phyloP scores from a whole-genome alignment of 2,113 vertebrate species.

The Onychostruthus taczanowskii region DNA sequence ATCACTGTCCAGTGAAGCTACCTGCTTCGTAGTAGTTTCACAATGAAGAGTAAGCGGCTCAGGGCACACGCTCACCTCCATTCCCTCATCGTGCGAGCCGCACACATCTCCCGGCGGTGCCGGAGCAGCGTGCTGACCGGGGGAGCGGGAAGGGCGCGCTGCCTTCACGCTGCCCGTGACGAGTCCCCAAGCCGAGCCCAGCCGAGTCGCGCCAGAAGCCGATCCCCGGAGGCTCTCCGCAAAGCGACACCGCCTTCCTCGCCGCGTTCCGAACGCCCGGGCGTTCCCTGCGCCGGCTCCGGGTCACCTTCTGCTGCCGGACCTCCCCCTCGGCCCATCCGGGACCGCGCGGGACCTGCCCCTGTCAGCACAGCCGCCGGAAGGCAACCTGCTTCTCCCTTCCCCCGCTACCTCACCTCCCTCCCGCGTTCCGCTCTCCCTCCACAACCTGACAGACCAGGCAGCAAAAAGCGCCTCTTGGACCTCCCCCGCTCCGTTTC shows the following conservation, averaged over 20 bases:
- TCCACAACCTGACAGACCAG: accelerated
- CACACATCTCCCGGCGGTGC: accelerated
- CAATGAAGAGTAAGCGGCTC: accelerated
- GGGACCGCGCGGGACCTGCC: accelerated
- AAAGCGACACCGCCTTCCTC: accelerated
- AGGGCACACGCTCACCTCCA: accelerated
- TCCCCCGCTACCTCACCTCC: not conserved
- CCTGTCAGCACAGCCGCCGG: accelerated
- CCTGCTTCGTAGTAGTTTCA: accelerated
- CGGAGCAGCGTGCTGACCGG: accelerated
- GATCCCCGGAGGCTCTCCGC: not conserved
- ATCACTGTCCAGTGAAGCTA: accelerated
- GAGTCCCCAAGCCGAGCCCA: accelerated
- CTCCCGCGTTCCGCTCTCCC: not conserved
- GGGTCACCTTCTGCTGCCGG: accelerated
- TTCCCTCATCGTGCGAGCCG: accelerated
- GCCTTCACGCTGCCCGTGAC: not conserved
- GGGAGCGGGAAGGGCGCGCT: accelerated
- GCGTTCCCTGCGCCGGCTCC: not conserved
- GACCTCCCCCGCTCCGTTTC: accelerated
- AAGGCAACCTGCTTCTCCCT: not conserved
- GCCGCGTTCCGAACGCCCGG: accelerated
- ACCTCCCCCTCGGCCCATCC: accelerated
- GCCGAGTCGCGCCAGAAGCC: no score
- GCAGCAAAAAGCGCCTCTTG: accelerated